phyloP scores from a whole-genome alignment of 2,113 vertebrate genomes.

The Cynopterus brachyotis region DNA sequence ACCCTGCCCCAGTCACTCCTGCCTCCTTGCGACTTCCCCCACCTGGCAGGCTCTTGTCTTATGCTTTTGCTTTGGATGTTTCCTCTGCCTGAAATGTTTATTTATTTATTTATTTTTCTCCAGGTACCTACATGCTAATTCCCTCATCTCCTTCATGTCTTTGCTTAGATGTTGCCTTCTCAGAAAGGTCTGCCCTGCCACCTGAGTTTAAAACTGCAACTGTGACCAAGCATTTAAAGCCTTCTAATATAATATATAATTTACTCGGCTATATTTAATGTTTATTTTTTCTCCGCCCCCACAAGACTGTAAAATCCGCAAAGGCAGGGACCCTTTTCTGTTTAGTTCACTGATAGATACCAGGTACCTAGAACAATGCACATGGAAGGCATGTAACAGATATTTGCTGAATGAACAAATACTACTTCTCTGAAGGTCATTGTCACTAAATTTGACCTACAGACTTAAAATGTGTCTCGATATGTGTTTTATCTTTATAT shows the following conservation, averaged over 20 bases:
- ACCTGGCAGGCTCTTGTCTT: not conserved
- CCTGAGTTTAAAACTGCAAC: conserved; percentile 18
- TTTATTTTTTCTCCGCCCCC: not conserved
- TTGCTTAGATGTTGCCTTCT: conserved; percentile 13
- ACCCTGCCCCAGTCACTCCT: not conserved
- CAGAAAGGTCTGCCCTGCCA: not conserved
- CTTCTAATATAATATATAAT: not conserved
- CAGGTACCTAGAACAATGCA: not conserved
- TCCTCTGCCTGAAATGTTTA: not conserved
- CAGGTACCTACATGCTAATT: not conserved
- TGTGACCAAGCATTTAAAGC: not conserved
- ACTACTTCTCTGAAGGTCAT: not conserved
- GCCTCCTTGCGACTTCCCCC: not conserved
- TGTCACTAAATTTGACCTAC: not conserved
- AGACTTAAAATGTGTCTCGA: conserved; percentile 13
- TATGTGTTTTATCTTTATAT: not conserved
- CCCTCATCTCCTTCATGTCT: not conserved
- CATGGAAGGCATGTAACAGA: not conserved
- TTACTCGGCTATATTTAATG: not conserved
- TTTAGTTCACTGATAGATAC: not conserved
- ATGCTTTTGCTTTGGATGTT: not conserved
- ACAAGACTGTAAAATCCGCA: not conserved
- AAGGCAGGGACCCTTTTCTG: not conserved
- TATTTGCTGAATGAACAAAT: not conserved
- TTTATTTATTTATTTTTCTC: not conserved